Percentiles rank a stretch among this genome's conserved stretches.
Evolutionary conservation across 2,113 vertebrate species (phyloP).

Genomic region (Caloenas nicobarica): DNA sequence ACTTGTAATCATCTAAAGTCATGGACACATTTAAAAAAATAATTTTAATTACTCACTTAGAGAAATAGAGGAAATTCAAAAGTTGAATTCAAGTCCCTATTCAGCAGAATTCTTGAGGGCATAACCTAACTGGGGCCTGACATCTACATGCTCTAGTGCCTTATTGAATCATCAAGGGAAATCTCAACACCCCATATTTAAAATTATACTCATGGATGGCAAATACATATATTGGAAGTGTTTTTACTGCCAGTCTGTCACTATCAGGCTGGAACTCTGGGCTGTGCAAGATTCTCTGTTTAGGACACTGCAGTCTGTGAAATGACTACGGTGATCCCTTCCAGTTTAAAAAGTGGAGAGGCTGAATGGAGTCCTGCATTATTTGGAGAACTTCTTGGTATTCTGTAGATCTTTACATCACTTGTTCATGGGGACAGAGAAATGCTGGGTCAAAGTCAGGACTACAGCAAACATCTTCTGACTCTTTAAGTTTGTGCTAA

Average conservation of each 20-base stretch:
- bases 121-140: neutral
- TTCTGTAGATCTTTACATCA: neutral
- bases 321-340: neutral
- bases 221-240: neutral
- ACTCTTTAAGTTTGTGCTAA: neutral
- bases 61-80: neutral
- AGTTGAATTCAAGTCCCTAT: neutral
- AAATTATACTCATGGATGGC: neutral
- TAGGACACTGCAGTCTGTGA: neutral
- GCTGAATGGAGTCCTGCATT: neutral
- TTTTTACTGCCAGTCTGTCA: neutral
- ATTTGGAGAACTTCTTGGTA: neutral
- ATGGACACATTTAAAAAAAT: neutral
- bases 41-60: neutral
- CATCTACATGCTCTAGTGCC: neutral
- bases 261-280: neutral
- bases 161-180: neutral
- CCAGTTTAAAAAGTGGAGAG: neutral
- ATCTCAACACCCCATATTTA: neutral
- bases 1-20: neutral
- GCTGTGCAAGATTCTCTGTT: neutral
- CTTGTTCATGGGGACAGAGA: neutral
- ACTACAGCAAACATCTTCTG: neutral
- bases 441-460: neutral
- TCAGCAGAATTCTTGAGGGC: neutral